Conservation (phyloP, 2,797 vertebrate genomes). For the Chaetodon trifasciatus region DNA sequence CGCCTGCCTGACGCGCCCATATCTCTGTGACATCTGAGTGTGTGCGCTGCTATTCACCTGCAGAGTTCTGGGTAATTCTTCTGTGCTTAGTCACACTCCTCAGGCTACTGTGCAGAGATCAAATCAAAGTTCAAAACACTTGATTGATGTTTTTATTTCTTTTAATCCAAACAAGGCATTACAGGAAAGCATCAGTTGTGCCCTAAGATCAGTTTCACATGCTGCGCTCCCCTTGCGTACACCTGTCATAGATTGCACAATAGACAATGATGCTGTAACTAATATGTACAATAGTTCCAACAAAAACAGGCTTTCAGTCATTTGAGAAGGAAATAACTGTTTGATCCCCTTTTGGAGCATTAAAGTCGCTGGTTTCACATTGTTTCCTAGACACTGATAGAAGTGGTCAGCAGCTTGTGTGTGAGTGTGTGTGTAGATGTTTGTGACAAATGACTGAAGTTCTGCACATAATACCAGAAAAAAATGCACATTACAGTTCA, state of each 20-base stretch:
- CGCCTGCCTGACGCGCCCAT: conserved; percentile 49
- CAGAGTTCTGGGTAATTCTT: conserved; percentile 44
- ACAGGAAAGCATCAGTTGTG: neutral
- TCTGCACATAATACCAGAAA: neutral
- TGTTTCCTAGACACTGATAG: neutral
- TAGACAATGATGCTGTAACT: neutral
- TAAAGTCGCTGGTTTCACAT: neutral
- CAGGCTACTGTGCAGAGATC: neutral
- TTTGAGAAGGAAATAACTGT: neutral
- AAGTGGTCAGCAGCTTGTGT: neutral
- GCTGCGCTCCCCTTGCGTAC: neutral
- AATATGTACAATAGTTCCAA: neutral
- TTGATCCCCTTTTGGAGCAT: too few species aligned
- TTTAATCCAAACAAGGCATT: neutral
- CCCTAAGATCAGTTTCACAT: neutral
- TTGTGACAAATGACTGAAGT: neutral
- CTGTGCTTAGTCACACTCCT: conserved; percentile 32
- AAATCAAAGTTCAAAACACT: neutral
- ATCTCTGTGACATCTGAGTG: conserved; percentile 68
- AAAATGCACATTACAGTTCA: neutral
- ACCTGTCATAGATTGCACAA: neutral
- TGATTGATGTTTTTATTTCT: conserved; percentile 12
- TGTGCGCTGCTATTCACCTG: neutral
- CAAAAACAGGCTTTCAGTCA: neutral
- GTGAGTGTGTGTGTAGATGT: neutral